Percentiles rank a stretch among this genome's conserved stretches.
Conservation (phyloP, 2,888 invertebrate genomes). For the Octonoba sinensis region DNA sequence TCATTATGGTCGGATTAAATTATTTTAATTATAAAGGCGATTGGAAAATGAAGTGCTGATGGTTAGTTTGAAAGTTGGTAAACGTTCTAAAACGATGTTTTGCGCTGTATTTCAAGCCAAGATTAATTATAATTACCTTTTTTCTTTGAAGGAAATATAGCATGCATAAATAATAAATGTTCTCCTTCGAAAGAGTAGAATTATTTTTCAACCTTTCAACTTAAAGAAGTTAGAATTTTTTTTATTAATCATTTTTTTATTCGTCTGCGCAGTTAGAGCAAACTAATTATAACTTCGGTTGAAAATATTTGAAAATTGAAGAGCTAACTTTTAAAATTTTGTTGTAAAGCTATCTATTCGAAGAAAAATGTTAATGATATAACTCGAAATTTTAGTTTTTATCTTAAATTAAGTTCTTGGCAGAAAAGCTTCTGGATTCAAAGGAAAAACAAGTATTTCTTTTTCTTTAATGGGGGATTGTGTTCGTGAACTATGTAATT, state of each 20-base stretch:
- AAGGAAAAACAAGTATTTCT: neutral
- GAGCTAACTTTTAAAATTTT: too few species aligned
- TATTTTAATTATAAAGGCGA: conserved; percentile 33
- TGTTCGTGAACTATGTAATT: neutral
- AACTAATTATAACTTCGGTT: too few species aligned
- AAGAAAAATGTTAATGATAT: too few species aligned
- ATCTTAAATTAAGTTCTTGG: neutral
- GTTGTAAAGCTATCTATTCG: too few species aligned
- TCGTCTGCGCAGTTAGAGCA: too few species aligned
- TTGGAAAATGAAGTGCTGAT: conserved; percentile 23
- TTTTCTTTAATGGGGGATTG: neutral
- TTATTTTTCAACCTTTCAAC: conserved; percentile 51
- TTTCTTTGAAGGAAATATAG: too few species aligned
- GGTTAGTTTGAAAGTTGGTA: conserved; percentile 22
- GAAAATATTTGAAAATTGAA: too few species aligned
- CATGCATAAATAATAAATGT: too few species aligned
- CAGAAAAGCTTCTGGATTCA: neutral
- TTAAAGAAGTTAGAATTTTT: conserved; percentile 40
- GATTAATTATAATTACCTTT: too few species aligned
- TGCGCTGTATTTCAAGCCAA: too few species aligned
- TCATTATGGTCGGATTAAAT: neutral
- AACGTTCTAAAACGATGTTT: neutral
- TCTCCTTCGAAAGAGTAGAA: neutral
- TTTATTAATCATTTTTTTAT: neutral
- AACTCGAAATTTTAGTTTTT: neutral